Conservation (phyloP, 2,797 vertebrate genomes). For the Siniperca obscura region DNA sequence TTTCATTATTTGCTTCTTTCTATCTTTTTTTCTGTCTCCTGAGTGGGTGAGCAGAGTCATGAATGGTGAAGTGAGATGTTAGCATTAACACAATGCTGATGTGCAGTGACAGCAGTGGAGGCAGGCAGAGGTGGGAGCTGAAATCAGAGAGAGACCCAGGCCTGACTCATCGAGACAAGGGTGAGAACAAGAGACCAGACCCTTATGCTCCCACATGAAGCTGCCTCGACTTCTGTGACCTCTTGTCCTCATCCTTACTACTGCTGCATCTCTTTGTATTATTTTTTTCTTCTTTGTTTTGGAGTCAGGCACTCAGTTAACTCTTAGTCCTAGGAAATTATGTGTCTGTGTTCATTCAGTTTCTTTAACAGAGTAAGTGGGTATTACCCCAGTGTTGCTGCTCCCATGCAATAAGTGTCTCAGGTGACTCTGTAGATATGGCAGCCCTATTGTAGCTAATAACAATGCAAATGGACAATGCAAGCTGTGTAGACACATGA, state of each 20-base stretch:
- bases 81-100: conserved; percentile 61
- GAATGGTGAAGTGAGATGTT: conserved; percentile 45
- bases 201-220: conserved; percentile 37
- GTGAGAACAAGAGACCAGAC: conserved; percentile 30
- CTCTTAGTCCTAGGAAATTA: neutral
- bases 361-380: neutral
- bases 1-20: neutral
- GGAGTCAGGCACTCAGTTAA: neutral
- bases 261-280: neutral
- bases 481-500: neutral
- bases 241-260: conserved; percentile 25
- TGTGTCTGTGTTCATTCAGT: neutral
- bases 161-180: conserved; percentile 59
- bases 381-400: neutral
- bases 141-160: conserved; percentile 40
- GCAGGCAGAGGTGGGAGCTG: conserved; percentile 48
- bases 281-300: conserved; percentile 8
- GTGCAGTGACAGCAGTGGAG: conserved; percentile 66
- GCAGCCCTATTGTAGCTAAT: neutral
- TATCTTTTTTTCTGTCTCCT: conserved; percentile 1
- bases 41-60: conserved; percentile 47
- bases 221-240: conserved; percentile 22
- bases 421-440: neutral
- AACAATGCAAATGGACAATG: neutral
- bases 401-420: neutral